These are phyloP conservation scores for Nematopogon swammerdamellus DNA, from an alignment of 2,888 invertebrate genomes.

Conservation along the genomic window DNA sequence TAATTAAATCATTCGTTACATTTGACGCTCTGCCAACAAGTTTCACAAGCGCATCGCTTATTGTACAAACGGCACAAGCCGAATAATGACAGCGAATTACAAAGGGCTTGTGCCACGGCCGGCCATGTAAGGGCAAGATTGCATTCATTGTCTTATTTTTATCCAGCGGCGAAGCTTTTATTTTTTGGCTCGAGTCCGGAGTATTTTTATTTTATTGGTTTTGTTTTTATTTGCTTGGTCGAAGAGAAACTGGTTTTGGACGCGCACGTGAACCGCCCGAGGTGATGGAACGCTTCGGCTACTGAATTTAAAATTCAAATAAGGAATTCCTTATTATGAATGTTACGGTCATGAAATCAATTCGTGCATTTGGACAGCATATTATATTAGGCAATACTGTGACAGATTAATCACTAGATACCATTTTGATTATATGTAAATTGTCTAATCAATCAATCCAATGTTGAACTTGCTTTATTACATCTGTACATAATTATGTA, in stretches of 20 bases:
- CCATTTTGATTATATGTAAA: no score
- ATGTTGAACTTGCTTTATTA: no score
- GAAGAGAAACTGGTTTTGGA: not conserved
- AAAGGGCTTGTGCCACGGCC: not conserved
- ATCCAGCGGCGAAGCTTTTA: not conserved
- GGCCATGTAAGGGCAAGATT: not conserved
- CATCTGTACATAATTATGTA: no score
- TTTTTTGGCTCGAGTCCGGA: not conserved
- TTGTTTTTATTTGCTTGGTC: no score
- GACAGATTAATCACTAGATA: no score
- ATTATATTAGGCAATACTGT: no score
- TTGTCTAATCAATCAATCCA: no score
- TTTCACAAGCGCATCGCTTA: no score
- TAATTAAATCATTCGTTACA: no score
- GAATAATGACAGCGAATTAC: not conserved
- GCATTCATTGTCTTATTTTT: not conserved
- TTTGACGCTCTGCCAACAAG: no score
- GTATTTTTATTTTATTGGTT: not conserved
- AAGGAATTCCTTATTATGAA: not conserved
- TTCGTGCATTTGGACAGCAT: no score
- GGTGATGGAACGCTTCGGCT: slow-evolving; percentile 31
- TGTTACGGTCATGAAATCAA: not conserved
- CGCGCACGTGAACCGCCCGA: slow-evolving; percentile 38
- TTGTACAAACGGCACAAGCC: not conserved
- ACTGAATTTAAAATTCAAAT: slow-evolving; percentile 23